Evolutionary conservation across 2,797 vertebrate genomes (phyloP), one percentile per base, ranked within the genome.

Genomic region (Neosalanx taihuensis): DNA sequence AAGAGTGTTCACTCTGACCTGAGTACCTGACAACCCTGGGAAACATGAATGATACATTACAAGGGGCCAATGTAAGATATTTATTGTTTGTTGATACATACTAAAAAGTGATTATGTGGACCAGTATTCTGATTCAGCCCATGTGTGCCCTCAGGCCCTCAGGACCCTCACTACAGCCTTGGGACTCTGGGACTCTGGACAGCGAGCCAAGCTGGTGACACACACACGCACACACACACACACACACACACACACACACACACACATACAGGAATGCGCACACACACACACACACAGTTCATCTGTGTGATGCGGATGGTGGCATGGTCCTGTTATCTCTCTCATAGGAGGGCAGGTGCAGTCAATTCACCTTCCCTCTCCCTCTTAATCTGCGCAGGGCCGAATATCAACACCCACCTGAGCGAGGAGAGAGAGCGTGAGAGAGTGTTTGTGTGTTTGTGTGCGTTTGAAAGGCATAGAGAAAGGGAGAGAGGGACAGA

Each of bases 281-380:
- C 37, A 51, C 41, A 12, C 41, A 46, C 49, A 18, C 17, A 56
- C 51, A n/a, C 51, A 56, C 51, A 56, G 18, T 17, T n/a, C 51
- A 5, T 56, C 51, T n/a, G 51, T 56, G 51, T 17, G 51, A 17
- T 56, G 51, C 6, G 51, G 51, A 56, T 56, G 51, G 51, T 56
- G 51, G 51, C 51, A 56, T 17, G 15, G 41, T 41, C 41, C 29
- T 66, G 64, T 66, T 66, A 66, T 66, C 64, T 49, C 26, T 66
- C 64, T 66, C 63, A 66, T 66, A 49, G 37, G 37, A 66, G 64
- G 64, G 37, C 64, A 66, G 64, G 64, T 66, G 64, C 64, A 66
- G 64, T 66, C 64, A 51, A 66, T 66, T 66, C 64, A 66, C 64
- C 64, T 66, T 66, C 64, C 37, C 29, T 41, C 64, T 51, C 23